Evolutionary conservation across 92 coral and sea anemone genomes (phyloP).

Genomic region (Micromussa lordhowensis): DNA sequence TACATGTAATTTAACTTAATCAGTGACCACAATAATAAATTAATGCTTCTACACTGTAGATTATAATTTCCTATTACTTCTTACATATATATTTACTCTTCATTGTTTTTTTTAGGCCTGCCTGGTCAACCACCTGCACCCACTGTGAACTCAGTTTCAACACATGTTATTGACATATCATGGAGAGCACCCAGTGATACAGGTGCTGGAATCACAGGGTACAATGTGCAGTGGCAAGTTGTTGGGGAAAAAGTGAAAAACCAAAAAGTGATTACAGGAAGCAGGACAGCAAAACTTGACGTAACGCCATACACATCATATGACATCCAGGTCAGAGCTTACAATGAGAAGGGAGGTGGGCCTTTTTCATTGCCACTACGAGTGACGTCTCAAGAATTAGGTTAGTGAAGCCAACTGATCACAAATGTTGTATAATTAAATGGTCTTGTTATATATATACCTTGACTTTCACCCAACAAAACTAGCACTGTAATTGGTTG

Average conservation of each 20-base stretch:
- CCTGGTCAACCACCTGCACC: slow-evolving; percentile 32
- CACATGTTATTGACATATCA: neutral
- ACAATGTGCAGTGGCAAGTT: slow-evolving; percentile 18
- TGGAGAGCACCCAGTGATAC: slow-evolving; percentile 13
- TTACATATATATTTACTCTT: no score
- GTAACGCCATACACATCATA: slow-evolving; percentile 14
- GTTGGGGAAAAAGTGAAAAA: neutral
- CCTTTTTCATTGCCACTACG: neutral
- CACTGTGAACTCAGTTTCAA: neutral
- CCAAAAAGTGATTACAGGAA: neutral
- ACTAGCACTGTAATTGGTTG: no score
- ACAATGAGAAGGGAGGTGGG: slow-evolving; percentile 6
- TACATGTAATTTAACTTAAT: no score
- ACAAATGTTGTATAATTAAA: no score
- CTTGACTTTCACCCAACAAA: no score
- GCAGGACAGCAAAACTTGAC: neutral
- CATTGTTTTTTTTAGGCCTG: neutral
- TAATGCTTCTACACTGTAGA: no score
- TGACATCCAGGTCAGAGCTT: slow-evolving; percentile 5
- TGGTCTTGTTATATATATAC: no score
- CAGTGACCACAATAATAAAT: no score
- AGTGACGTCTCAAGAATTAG: neutral
- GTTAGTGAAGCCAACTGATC: no score
- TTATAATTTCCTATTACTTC: no score
- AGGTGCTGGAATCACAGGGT: slow-evolving; percentile 28